Evolutionary conservation across 2,113 vertebrate species (phyloP).

Genomic region (Ivindomyrus marchei): DNA sequence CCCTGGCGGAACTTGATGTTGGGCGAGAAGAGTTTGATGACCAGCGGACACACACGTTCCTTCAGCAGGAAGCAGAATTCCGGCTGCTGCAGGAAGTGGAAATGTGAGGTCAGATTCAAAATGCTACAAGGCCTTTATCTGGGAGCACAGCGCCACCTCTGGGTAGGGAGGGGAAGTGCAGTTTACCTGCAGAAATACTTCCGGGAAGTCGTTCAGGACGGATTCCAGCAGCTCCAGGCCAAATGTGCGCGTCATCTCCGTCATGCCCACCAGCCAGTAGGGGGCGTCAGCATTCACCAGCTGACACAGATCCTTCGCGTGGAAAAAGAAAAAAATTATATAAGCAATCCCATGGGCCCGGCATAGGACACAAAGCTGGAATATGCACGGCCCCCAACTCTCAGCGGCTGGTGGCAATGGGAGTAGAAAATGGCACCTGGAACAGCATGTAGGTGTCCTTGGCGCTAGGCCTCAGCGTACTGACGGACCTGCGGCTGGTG

Average conservation of each 20-base stretch:
- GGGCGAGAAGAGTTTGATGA: conserved; percentile 98
- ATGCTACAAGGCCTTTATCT: not conserved
- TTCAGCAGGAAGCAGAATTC: conserved; percentile 98
- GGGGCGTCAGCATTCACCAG: conserved; percentile 96
- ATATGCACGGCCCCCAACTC: no score
- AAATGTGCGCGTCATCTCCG: conserved; percentile 96
- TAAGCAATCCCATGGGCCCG: not conserved
- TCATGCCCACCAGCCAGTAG: conserved; percentile 98
- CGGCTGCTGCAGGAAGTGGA: conserved; percentile 69
- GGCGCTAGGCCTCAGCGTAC: conserved; percentile 88
- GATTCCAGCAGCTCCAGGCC: conserved; percentile 95
- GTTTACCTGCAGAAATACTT: conserved; percentile 86
- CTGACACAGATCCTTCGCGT: conserved; percentile 86
- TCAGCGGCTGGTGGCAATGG: not conserved
- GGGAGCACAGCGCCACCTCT: not conserved
- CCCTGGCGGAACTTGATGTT: conserved; percentile 99
- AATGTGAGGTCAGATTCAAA: not conserved
- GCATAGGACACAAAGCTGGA: not conserved
- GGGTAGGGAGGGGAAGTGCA: conserved; percentile 49
- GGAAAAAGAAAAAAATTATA: conserved; percentile 3
- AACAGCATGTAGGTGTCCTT: conserved; percentile 99
- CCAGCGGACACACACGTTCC: conserved; percentile 93
- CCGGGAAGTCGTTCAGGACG: conserved; percentile 93
- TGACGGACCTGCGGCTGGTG: conserved; percentile 88
- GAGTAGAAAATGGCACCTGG: conserved; percentile 66